Base-by-base conservation (phyloP, 2,797 vertebrate species). In the Natrix natrix region DNA sequence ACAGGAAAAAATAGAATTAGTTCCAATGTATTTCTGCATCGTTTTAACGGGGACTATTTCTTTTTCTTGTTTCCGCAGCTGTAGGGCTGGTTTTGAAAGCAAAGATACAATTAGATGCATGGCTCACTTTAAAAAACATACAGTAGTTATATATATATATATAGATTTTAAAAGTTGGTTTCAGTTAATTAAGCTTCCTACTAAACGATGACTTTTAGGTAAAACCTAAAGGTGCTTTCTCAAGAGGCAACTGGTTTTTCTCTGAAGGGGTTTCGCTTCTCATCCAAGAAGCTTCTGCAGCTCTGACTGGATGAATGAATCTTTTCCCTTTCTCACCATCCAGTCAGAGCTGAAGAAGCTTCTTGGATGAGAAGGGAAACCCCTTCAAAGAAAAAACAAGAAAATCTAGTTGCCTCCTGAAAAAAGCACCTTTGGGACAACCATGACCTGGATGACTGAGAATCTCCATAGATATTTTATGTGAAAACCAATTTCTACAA, bases 1-100 rank as follows among this genome's bases (percentile, higher is more conserved):
- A 5, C 26, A 95, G 87, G 89, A 93, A 74, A 92, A 83, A 11
- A 43, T n/a, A 87, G 63, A 17, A 32, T 24, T 17, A 43, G 59
- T n/a, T 93, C 4, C 32, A 87, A 43, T 7, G 12, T 52, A 43
- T 26, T 89, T 89, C 14, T 24, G 26, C 6, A 92, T n/a, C n/a
- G 4, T 66, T 24, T 83, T 83, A 83, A 48, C 10, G 0, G 37
- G 17, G 43, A 43, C 1, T 78, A 48, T 48, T 48, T 20, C 20
- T 83, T 83, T 83, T 83, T 43, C 2, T 24, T 6, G 48, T 74
- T 91, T 56, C 37, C 93, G n/a, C 14, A 60, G 52, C 92, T 48
- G n/a, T 74, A 16, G 54, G 28, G 28, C 5, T 37, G n/a, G 4
- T 91, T 11, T 43, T 66, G 32, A 90, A 26, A 94, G 32, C 10